Conservation (phyloP, 2,888 invertebrate genomes). For the Cryptocephalus moraei region DNA sequence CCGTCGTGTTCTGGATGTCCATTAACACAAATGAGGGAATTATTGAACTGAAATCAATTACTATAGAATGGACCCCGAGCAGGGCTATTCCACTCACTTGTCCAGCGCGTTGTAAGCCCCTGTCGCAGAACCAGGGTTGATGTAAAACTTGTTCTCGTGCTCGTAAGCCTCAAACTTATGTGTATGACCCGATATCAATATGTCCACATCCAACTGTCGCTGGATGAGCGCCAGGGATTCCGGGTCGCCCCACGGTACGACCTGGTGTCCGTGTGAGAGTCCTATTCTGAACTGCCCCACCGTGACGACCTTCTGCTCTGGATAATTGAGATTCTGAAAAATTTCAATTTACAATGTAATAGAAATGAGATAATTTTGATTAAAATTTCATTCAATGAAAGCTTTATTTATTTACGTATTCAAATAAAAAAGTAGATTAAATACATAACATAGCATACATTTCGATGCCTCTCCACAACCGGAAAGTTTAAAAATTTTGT, state of each 20-base stretch:
- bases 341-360: too few relatives aligned
- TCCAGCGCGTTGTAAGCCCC: slow-evolving; percentile 93
- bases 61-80: neutral
- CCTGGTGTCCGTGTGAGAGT: slow-evolving; percentile 94
- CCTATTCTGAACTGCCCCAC: slow-evolving; percentile 99
- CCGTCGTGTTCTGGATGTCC: slow-evolving; percentile 97
- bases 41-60: slow-evolving; percentile 52
- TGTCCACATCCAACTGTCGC: slow-evolving; percentile 95
- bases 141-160: slow-evolving; percentile 97
- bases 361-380: too few relatives aligned
- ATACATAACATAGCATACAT: too few relatives aligned
- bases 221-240: slow-evolving; percentile 90
- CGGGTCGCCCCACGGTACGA: slow-evolving; percentile 95
- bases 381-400: too few relatives aligned
- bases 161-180: slow-evolving; percentile 98
- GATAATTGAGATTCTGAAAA: slow-evolving; percentile 77
- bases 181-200: slow-evolving; percentile 96
- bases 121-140: slow-evolving; percentile 98
- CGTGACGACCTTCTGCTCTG: slow-evolving; percentile 97
- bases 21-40: slow-evolving; percentile 96
- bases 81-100: slow-evolving; percentile 48
- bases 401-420: too few relatives aligned
- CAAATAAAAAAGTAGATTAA: too few relatives aligned
- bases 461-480: too few relatives aligned
- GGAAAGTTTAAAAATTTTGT: too few relatives aligned